Evolutionary conservation across 2,888 invertebrate species (phyloP), one percentile per base, ranked within the genome.

Genomic region (Sipunculus nudus): DNA sequence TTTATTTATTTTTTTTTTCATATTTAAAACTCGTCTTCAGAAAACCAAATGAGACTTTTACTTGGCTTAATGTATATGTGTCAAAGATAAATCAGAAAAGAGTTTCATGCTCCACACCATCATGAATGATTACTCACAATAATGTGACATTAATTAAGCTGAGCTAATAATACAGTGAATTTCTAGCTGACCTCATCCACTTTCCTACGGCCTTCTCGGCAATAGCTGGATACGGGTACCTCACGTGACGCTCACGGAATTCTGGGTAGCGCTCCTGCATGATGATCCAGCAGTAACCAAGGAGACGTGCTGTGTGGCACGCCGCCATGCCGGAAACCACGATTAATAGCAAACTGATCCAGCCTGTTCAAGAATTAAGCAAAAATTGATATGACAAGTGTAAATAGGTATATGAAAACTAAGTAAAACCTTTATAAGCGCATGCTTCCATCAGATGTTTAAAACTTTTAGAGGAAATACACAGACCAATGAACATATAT

Each of bases 191-290:
- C 58, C 38, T 53, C 58, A 58, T 58, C 16, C 21, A 61, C 58
- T 67, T 74, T 5, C 94, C 94, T 72, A 89, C 90, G 0, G 92
- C 90, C 45, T 92, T 83, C 77, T 93, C 91, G 0, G 91, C 92
- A 23, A 94, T 88, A 0, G 93, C 92, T 0, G 93, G 91, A 77
- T 94, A 92, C 0, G 94, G 94, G 78, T 90, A 91, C 66, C 93
- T 90, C 63, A 88, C 87, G 47, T 84, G 80, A n/a, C n/a, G n/a
- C 39, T 86, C 72, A 50, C 72, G 60, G 56, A 79, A 88, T 69
- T 88, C 86, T 0, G 88, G 88, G 75, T 87, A 88, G 0, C 89
- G 83, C 52, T 89, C 84, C 78, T 90, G 89, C 0, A 93, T 91
- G 48, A 94, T 88, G 0, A 89, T 85, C 94, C 94, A 94, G 79